Percentiles rank a stretch among this genome's conserved stretches.
These are phyloP conservation scores for Larimichthys polyactis DNA, from an alignment of 2,113 vertebrate genomes.

Conservation along the genomic window DNA sequence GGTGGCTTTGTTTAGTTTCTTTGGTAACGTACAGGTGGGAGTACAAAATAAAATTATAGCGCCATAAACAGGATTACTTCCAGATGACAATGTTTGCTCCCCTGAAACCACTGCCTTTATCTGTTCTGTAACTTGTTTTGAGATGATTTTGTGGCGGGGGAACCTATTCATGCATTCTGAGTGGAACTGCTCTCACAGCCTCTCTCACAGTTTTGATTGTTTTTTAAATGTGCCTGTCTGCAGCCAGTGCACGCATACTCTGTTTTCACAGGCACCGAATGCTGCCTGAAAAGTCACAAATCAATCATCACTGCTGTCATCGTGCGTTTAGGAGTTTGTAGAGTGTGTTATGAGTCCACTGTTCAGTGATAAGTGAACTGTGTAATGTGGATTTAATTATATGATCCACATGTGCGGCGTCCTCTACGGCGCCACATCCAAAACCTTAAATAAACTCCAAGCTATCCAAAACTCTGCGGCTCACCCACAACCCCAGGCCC, in stretches of 20 bases:
- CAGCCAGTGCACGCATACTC: not conserved
- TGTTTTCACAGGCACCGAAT: not conserved
- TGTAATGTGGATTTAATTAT: not conserved
- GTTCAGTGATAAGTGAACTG: not conserved
- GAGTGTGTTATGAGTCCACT: too few relatives aligned
- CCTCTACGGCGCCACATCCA: too few relatives aligned
- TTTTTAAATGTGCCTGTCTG: conserved; percentile 9
- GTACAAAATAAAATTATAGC: conserved; percentile 34
- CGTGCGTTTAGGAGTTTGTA: not conserved
- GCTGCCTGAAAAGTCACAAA: not conserved
- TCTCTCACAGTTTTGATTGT: not conserved
- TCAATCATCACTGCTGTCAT: not conserved
- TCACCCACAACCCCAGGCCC: too few relatives aligned
- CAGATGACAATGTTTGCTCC: not conserved
- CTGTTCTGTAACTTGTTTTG: conserved; percentile 4
- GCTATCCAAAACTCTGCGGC: too few relatives aligned
- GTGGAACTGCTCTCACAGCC: conserved; percentile 4
- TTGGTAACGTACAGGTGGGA: conserved; percentile 33
- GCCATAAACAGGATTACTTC: conserved; percentile 28
- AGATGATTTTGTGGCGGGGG: conserved; percentile 10
- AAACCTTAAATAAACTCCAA: too few relatives aligned
- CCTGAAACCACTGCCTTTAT: not conserved
- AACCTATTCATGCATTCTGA: conserved; percentile 12
- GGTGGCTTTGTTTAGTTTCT: conserved; percentile 57
- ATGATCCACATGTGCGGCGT: too few relatives aligned